Evolutionary conservation across 1,140 invertebrate genomes (phyloP), one percentile per base, ranked within the genome.

Genomic region (Agrypnia vestita): DNA sequence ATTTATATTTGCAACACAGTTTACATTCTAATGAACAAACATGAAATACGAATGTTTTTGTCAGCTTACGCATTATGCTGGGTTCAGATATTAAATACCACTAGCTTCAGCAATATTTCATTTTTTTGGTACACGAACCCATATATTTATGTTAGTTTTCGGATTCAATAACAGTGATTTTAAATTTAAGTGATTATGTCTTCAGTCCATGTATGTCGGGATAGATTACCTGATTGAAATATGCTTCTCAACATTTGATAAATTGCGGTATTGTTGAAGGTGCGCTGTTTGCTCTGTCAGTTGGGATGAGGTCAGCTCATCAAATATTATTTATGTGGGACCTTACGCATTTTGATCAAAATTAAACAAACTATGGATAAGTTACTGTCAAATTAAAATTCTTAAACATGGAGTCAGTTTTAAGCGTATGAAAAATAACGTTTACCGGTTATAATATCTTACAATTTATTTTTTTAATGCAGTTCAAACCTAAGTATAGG

Each of bases 171-270:
- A 76, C 72, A 76, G 79, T 76, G 46, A 76, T 80, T 80, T 69
- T 72, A 44, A 55, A 35, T 53, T 53, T 69, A 7, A 78, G 76
- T 55, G 15, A 47, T 71, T 76, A 71, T 12, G 61, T 73, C 79
- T 35, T 46, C 10, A 56, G 55, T 53, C 35, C 25, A 59, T 59
- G 76, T 59, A 62, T 55, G 69, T 59, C 72, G 59, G 51, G 17
- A 4, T 44, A 75, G 46, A 64, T 56, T 53, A 19, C 15, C 77
- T 73, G 80, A 78, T 81, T 81, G 80, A 81, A 81, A 67, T 81
- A 81, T 76, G 80, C 44, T 51, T 81, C 25, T 53, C 19, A 78
- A 74, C 71, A 61, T 82, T 82, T 82, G 77, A 82, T 79, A 73
- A 62, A 82, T 79, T 55, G 76, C 53, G 69, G 64, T 76, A 82